These are phyloP conservation scores for Phodopus roborovskii DNA, from an alignment of 2,113 vertebrate species.

Conservation along the genomic window DNA sequence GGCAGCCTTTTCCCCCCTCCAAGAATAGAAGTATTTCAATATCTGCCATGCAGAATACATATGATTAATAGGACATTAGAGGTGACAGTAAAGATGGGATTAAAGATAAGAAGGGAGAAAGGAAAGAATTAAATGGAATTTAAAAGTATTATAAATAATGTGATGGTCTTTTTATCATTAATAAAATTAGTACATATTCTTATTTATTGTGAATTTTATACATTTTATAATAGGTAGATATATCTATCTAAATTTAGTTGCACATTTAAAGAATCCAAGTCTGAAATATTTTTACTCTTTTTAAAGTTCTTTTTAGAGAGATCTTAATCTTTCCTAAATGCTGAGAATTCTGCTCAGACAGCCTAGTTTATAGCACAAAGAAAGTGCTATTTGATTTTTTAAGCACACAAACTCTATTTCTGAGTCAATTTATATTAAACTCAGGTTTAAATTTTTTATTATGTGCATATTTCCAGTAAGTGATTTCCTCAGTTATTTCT, in stretches of 20 bases:
- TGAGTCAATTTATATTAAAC: conserved; percentile 66
- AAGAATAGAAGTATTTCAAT: conserved; percentile 6
- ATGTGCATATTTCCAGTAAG: conserved; percentile 67
- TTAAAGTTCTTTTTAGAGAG: background rate
- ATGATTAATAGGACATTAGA: background rate
- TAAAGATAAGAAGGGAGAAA: background rate
- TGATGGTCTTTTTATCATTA: background rate
- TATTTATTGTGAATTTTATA: background rate
- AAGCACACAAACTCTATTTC: conserved; percentile 60
- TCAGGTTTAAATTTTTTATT: conserved; percentile 48
- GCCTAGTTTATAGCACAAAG: background rate
- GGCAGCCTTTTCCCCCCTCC: background rate
- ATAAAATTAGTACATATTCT: background rate
- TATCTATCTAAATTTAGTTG: background rate
- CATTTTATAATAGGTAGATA: background rate
- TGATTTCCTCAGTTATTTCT: conserved; percentile 64
- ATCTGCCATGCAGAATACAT: background rate
- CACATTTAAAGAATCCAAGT: background rate
- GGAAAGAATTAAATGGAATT: background rate
- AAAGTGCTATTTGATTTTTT: conserved; percentile 56
- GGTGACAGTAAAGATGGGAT: background rate
- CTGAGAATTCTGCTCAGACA: conserved; percentile 1
- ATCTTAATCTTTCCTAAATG: conserved; percentile 34
- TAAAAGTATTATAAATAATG: background rate
- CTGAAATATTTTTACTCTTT: background rate